Base-by-base conservation (phyloP, 37 sponge, comb jelly and placozoan genomes). In the Chondrosia reniformis region DNA sequence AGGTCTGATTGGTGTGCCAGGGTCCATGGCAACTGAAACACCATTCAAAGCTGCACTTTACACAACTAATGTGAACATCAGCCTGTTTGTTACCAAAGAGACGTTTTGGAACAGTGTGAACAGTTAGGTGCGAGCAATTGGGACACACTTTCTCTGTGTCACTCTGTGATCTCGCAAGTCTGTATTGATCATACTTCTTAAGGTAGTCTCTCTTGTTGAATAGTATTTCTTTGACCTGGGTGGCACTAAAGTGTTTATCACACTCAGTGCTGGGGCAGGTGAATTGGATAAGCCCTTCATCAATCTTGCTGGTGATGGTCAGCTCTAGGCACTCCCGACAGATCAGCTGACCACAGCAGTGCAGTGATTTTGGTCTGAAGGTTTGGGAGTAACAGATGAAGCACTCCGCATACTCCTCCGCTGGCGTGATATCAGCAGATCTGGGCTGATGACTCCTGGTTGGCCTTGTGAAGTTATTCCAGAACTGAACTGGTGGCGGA, bases 21-120 rank as follows among this genome's bases (percentile, higher is more conserved):
- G 87, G 87, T n/a, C 78, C 75, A 32, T 86, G 81, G 42, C 87
- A 86, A 2, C 27, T 32, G 45, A 86, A 86, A 46, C 87, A 86
- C 87, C 87, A 86, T 10, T 62, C 56, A 5, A 81, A 37, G 38
- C 22, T 34, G 66, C 87, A 86, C 17, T 42, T 46, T 2, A 13
- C 45, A 38, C 87, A 86, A 3, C 67, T 81, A 43, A 86, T 39
- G 7, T 86, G 22, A 10, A 61, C 32, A 22, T 80, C 80, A 3
- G 25, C 71, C 38, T 42, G 46, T 4, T 36, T 67, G 19, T 22
- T 54, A 5, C 46, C 44, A 25, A 38, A 25, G n/a, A 41, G 43
- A 2, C 38, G 37, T 27, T n/a, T 43, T 22, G 33, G 33, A 24
- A 33, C 33, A 17, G 38, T 28, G 9, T 46, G 67, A 1, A 33